Percentiles rank a stretch among this genome's conserved stretches.
Conservation (phyloP, 2,888 invertebrate genomes). For the Parascotia fuliginaria region DNA sequence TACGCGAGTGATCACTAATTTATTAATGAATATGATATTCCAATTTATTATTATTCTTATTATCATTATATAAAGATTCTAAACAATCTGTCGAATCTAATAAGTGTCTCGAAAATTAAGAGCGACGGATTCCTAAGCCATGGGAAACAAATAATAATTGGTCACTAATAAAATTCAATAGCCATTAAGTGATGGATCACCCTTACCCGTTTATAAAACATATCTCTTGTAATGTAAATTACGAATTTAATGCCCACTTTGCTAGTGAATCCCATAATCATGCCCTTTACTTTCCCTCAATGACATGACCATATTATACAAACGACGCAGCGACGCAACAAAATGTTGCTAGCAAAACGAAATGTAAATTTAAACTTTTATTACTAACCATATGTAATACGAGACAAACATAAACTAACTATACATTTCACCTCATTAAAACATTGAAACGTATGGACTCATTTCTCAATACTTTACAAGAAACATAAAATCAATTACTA, state of each 20-base stretch:
- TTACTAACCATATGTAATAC: slow-evolving; percentile 21
- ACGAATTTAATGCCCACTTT: slow-evolving; percentile 9
- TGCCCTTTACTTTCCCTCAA: slow-evolving; percentile 6
- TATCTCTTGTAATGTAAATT: slow-evolving; percentile 6
- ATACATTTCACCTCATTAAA: slow-evolving; percentile 42
- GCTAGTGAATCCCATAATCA: slow-evolving; percentile 2
- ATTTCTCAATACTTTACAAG: slow-evolving; percentile 52
- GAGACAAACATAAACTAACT: slow-evolving; percentile 27
- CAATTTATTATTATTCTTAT: too few species aligned
- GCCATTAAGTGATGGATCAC: slow-evolving; percentile 31
- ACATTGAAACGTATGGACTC: slow-evolving; percentile 34
- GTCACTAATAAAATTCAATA: slow-evolving; percentile 16
- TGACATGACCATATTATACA: slow-evolving; percentile 3
- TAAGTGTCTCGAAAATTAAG: slow-evolving; percentile 19
- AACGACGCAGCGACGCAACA: slow-evolving; percentile 8
- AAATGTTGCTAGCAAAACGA: slow-evolving; percentile 5
- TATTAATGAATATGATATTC: too few species aligned
- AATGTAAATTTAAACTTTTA: slow-evolving; percentile 26
- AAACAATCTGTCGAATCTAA: neutral
- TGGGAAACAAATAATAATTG: slow-evolving; percentile 12
- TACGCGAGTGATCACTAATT: too few species aligned
- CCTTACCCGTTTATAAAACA: slow-evolving; percentile 15
- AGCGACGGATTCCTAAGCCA: slow-evolving; percentile 21
- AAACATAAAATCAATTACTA: slow-evolving; percentile 74
- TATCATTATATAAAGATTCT: too few species aligned